A percentile compares a stretch with the other conserved stretches of the same genome.
Evolutionary conservation across 2,797 vertebrate species (phyloP).

Genomic region (Pachyuromys duprasi): DNA sequence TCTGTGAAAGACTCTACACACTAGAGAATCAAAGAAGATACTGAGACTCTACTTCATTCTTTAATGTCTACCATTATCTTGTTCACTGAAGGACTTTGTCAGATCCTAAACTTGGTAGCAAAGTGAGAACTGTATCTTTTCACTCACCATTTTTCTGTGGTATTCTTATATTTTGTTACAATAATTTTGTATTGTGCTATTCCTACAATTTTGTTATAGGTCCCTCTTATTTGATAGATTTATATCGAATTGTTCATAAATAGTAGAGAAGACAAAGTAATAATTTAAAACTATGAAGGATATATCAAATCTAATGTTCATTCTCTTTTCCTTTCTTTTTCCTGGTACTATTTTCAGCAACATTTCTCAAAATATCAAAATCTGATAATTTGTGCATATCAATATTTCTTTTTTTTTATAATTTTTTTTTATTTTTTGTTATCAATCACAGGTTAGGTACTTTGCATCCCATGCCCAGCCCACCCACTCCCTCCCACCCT

Average conservation of each 20-base stretch:
- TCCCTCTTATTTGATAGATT: not conserved
- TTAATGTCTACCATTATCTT: not conserved
- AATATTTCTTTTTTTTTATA: too few relatives aligned
- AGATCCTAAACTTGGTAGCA: not conserved
- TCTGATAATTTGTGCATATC: not conserved
- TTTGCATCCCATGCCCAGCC: too few relatives aligned
- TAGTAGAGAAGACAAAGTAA: not conserved
- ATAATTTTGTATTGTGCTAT: not conserved
- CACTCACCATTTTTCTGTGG: accelerated
- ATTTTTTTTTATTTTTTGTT: too few relatives aligned
- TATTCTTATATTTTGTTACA: not conserved
- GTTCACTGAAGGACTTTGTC: not conserved
- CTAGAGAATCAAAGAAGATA: too few relatives aligned
- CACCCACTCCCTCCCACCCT: too few relatives aligned
- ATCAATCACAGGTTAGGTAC: too few relatives aligned
- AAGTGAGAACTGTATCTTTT: not conserved
- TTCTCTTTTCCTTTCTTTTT: not conserved
- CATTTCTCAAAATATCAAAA: not conserved
- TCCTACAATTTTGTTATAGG: too few relatives aligned
- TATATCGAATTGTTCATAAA: not conserved
- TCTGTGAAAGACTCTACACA: too few relatives aligned
- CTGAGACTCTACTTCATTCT: not conserved
- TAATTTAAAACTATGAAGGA: not conserved
- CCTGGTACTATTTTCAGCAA: too few relatives aligned
- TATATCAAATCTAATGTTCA: not conserved